A percentile compares a stretch with the other conserved stretches of the same genome.
phyloP scores from a whole-genome alignment of 2,113 vertebrate species.

The Hylia prasina region DNA sequence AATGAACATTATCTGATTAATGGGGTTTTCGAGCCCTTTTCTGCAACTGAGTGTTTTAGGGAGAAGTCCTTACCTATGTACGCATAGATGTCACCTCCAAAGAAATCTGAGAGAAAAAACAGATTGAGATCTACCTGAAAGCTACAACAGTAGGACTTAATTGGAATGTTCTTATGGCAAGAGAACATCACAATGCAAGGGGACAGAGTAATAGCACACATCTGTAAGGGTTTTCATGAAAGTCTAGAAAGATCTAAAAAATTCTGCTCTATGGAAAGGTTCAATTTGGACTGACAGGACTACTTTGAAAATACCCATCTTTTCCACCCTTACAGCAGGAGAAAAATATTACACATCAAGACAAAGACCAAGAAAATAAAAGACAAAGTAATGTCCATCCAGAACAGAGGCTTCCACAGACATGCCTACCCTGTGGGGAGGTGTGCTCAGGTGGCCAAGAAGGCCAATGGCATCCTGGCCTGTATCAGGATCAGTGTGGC shows the following conservation, averaged over 20 bases:
- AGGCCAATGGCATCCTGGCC: not conserved
- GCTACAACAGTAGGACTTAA: not conserved
- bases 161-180: not conserved
- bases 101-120: not conserved
- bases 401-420: not conserved
- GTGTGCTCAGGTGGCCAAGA: not conserved
- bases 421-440: not conserved
- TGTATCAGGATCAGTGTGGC: not conserved
- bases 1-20: not conserved
- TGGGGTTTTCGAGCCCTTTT: not conserved
- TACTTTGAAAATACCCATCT: not conserved
- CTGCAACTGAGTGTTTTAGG: not conserved
- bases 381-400: not conserved
- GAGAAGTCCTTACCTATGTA: not conserved
- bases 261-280: not conserved
- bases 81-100: not conserved
- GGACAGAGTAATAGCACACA: not conserved
- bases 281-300: not conserved
- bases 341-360: not conserved
- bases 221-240: not conserved
- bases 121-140: not conserved
- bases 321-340: not conserved
- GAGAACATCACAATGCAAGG: not conserved
- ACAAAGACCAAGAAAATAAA: not conserved
- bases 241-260: not conserved